phyloP scores from a whole-genome alignment of 2,888 invertebrate species.

The Phrixothrix hirtus region DNA sequence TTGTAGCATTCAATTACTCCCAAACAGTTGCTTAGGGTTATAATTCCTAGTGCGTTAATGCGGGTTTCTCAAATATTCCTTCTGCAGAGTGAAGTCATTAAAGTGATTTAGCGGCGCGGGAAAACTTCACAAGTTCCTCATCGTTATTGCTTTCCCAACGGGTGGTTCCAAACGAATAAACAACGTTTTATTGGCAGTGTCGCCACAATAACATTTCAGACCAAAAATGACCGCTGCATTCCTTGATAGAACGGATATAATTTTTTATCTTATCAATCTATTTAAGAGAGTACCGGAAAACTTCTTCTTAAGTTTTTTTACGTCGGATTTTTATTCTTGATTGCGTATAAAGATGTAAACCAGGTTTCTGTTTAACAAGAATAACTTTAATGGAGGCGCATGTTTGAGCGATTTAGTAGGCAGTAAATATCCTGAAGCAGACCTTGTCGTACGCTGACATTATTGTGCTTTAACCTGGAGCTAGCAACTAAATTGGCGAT shows the following conservation, averaged over 20 bases:
- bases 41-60: conserved; percentile 25
- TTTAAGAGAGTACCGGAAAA: too few species aligned
- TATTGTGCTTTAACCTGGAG: conserved; percentile 26
- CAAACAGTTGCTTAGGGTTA: conserved; percentile 26
- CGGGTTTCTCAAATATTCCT: conserved; percentile 27
- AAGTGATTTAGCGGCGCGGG: conserved; percentile 43
- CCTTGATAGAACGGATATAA: background rate
- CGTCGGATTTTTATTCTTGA: conserved; percentile 17
- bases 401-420: conserved; percentile 38
- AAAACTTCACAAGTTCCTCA: conserved; percentile 31
- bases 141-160: conserved; percentile 35
- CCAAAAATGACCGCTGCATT: conserved; percentile 23
- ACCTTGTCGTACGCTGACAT: conserved; percentile 27
- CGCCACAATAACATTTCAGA: conserved; percentile 29
- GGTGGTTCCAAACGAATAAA: conserved; percentile 31
- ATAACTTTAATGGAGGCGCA: conserved; percentile 42
- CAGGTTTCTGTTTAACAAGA: conserved; percentile 39
- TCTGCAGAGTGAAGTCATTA: conserved; percentile 43
- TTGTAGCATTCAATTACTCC: conserved; percentile 25
- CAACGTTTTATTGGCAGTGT: conserved; percentile 36
- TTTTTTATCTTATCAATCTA: too few species aligned
- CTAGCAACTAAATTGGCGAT: conserved; percentile 22
- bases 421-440: conserved; percentile 29
- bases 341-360: conserved; percentile 22
- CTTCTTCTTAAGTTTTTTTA: too few species aligned